Evolutionary conservation across 2,113 vertebrate genomes (phyloP).

Genomic region (Pteruthius melanotis): DNA sequence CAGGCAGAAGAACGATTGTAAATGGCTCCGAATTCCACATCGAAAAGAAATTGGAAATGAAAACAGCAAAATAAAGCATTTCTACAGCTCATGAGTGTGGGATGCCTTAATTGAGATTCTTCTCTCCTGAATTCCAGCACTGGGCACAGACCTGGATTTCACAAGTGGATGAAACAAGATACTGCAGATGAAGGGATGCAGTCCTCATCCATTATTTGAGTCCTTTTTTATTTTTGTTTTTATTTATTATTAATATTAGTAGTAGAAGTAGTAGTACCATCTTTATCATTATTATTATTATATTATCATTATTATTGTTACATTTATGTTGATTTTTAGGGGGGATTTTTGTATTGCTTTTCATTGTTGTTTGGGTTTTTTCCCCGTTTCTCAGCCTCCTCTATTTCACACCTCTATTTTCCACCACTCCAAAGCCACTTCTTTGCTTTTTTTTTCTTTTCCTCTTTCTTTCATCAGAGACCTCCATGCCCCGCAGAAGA

Average conservation of each 20-base stretch:
- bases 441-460: not conserved
- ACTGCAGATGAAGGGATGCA: too few species aligned
- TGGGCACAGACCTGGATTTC: not conserved
- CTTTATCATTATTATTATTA: too few species aligned
- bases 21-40: not conserved
- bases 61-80: not conserved
- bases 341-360: not conserved
- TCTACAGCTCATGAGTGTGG: fast-evolving
- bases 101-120: not conserved
- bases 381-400: not conserved
- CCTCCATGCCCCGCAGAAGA: not conserved
- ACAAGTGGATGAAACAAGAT: fast-evolving
- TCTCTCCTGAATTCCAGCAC: not conserved
- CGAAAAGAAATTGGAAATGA: not conserved
- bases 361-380: too few species aligned
- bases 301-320: too few species aligned
- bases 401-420: not conserved
- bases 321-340: not conserved
- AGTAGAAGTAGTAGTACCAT: not conserved
- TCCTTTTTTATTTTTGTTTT: not conserved
- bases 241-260: not conserved
- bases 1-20: not conserved
- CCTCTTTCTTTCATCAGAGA: not conserved
- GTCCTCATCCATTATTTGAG: too few species aligned
- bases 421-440: not conserved